Base-by-base conservation (phyloP, 2,113 vertebrate species). In the Pteruthius melanotis region DNA sequence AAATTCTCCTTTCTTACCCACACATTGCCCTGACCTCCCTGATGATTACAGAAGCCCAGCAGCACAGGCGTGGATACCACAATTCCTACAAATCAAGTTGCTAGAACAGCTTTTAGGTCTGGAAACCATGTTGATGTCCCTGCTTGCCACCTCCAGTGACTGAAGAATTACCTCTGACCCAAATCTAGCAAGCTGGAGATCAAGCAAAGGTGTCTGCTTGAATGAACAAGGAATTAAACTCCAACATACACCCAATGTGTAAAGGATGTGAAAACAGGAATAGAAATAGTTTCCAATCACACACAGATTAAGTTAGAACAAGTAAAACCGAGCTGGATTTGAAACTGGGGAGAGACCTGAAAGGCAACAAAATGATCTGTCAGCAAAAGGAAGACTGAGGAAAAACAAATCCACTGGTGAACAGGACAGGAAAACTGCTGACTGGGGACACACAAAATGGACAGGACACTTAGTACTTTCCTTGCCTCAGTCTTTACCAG, bases 1-100 rank as follows among this genome's bases (percentile, higher is more conserved):
- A 28, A 72, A 31, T 56, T 78, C 26, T 50, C 13, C 4, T 5
- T 60, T 60, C 52, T 87, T n/a, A 72, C 3, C 4, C 26, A 66
- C 5, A 44, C 15, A 44, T 12, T 0, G 1, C 4, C 5, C 20
- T n/a, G 27, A n/a, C 27, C 13, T 39, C 31, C 50, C 5, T 42
- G 23, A 13, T 63, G 8, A 60, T 22, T 65, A 54, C 11, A 37
- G 54, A 23, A 57, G 30, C 21, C 24, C 24, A 56, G 54, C 4
- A 84, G 31, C 16, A 54, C 15, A n/a, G 22, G 30, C 3, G 5
- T 14, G 19, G 27, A 30, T 65, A 49, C 7, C 28, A 53, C 4
- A 23, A 10, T 3, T 60, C 40, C 54, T n/a, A 39, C 3, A 65
- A 72, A 66, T 13, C 15, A 66, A 72, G 18, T 21, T 56, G 47